Conservation (phyloP, 1,140 invertebrate species). For the Bombus ignitus region DNA sequence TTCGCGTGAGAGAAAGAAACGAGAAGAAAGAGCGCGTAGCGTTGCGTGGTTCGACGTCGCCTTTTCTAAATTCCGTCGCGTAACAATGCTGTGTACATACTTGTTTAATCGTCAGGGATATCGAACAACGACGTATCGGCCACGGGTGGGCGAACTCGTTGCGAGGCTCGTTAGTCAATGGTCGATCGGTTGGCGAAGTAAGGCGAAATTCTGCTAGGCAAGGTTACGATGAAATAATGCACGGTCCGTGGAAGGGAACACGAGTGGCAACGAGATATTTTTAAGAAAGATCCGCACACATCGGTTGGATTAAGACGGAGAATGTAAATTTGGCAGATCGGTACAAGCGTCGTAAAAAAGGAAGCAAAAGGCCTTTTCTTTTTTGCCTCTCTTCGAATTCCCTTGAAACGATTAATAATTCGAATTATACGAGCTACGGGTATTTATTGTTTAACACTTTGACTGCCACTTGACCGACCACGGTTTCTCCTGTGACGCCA, state of each 20-base stretch:
- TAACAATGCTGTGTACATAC: neutral
- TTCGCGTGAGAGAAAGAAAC: conserved; percentile 33
- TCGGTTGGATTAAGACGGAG: too few relatives aligned
- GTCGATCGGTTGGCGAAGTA: conserved; percentile 6
- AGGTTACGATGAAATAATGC: conserved; percentile 9
- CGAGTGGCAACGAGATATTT: neutral
- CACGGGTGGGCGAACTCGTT: conserved; percentile 55
- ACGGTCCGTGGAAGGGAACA: conserved; percentile 3
- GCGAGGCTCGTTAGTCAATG: conserved; percentile 53
- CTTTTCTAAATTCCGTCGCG: conserved; percentile 18
- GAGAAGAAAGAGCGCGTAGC: neutral
- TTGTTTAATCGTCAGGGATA: neutral
- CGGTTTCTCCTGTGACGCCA: too few relatives aligned
- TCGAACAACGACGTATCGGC: conserved; percentile 12
- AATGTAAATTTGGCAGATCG: neutral
- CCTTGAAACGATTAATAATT: too few relatives aligned
- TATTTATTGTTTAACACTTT: too few relatives aligned
- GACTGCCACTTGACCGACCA: too few relatives aligned
- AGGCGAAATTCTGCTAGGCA: conserved; percentile 16
- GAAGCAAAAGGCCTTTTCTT: too few relatives aligned
- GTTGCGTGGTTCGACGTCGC: neutral
- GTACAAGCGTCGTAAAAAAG: too few relatives aligned
- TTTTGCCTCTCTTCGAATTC: too few relatives aligned
- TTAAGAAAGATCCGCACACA: neutral
- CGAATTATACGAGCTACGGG: too few relatives aligned